Evolutionary conservation across 1,140 invertebrate species (phyloP).

Genomic region (Eueides isabella): DNA sequence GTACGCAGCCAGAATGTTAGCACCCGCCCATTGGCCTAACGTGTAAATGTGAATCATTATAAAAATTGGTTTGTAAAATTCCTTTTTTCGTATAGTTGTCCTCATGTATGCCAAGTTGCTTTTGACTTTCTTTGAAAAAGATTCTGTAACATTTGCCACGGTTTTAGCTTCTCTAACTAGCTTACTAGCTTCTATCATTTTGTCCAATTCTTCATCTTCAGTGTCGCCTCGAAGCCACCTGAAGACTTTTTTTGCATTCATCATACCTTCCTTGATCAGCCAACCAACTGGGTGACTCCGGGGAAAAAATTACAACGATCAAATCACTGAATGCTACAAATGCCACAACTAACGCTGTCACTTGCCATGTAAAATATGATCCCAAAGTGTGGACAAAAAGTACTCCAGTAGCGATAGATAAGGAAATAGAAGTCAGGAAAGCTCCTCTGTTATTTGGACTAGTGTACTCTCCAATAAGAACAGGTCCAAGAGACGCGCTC

Average conservation of each 20-base stretch:
- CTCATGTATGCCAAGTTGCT: constrained; percentile 36
- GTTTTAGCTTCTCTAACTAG: constrained; percentile 42
- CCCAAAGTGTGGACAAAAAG: constrained; percentile 81
- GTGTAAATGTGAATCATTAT: constrained; percentile 67
- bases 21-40: constrained; percentile 56
- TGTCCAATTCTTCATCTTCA: constrained; percentile 61
- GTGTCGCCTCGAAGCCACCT: constrained; percentile 74
- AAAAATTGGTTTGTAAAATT: constrained; percentile 65
- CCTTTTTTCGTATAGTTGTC: constrained; percentile 51
- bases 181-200: constrained; percentile 59
- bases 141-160: constrained; percentile 33
- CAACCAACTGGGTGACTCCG: constrained; percentile 88
- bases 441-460: constrained; percentile 80
- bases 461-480: constrained; percentile 64
- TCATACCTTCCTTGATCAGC: constrained; percentile 75
- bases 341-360: constrained; percentile 76
- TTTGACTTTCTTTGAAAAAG: constrained; percentile 38
- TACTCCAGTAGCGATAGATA: constrained; percentile 79
- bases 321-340: constrained; percentile 72
- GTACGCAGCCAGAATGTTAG: constrained; percentile 85
- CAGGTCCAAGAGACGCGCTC: constrained; percentile 47
- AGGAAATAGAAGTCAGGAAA: constrained; percentile 76
- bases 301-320: constrained; percentile 78
- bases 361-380: constrained; percentile 82
- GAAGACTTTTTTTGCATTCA: constrained; percentile 74